Percentiles rank a stretch among this genome's conserved stretches.
phyloP scores from a whole-genome alignment of 2,888 invertebrate species.

The Odontothrips loti region DNA sequence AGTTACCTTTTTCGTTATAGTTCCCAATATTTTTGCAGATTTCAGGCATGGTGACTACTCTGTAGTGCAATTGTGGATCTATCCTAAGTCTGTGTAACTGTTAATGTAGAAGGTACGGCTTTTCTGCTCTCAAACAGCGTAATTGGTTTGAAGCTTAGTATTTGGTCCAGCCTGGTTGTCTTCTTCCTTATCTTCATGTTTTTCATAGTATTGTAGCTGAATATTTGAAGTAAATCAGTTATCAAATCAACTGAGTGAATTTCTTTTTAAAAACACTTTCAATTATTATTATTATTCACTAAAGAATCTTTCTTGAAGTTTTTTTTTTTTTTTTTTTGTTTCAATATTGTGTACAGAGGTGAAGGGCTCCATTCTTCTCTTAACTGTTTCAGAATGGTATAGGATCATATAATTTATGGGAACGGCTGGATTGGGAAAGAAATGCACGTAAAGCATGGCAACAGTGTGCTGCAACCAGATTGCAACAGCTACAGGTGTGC shows the following conservation, averaged over 20 bases:
- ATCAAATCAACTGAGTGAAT: background rate
- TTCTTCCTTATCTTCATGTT: background rate
- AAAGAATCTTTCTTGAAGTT: background rate
- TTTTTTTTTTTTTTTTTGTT: background rate
- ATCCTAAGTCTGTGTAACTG: background rate
- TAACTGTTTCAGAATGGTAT: conserved; percentile 10
- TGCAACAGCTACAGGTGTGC: conserved; percentile 6
- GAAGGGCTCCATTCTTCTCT: background rate
- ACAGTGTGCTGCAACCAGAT: background rate
- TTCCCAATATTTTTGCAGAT: background rate
- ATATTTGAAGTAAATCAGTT: background rate
- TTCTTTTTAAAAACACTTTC: background rate
- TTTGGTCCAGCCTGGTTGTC: background rate
- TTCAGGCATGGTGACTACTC: background rate
- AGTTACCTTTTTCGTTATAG: background rate
- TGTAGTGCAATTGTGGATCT: conserved; percentile 10
- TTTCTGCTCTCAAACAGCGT: background rate
- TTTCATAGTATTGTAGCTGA: background rate
- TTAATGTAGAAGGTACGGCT: conserved; percentile 8
- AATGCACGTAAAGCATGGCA: conserved; percentile 22
- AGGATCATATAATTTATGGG: background rate
- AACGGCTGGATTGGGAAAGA: conserved; percentile 11
- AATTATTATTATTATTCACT: background rate
- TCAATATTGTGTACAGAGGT: background rate
- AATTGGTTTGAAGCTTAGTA: background rate